phyloP scores from a whole-genome alignment of 1,140 invertebrate genomes.

The Archegozetes longisetosus region DNA sequence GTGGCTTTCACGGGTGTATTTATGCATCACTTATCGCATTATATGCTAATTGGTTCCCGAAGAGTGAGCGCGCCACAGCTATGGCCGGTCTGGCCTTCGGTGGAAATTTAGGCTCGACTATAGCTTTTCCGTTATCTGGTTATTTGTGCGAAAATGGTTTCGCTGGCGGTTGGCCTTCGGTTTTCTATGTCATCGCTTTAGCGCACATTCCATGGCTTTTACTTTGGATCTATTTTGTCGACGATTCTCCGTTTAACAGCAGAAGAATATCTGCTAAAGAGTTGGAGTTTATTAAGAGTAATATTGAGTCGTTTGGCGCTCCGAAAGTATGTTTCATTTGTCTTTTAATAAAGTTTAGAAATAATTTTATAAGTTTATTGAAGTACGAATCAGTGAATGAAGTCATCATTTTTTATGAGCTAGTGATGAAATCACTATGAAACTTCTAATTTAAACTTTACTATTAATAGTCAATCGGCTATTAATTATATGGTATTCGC shows the following conservation, averaged over 20 bases:
- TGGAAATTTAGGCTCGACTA: slow-evolving; percentile 33
- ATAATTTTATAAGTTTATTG: too few relatives aligned
- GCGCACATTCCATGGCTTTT: slow-evolving; percentile 23
- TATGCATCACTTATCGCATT: slow-evolving; percentile 28
- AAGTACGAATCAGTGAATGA: too few relatives aligned
- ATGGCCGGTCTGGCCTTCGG: slow-evolving; percentile 15
- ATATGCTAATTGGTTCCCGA: slow-evolving; percentile 24
- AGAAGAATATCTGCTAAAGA: slow-evolving; percentile 27
- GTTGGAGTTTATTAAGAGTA: too few relatives aligned
- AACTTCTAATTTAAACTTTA: too few relatives aligned
- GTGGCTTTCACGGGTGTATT: slow-evolving; percentile 23
- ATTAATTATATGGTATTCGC: too few relatives aligned
- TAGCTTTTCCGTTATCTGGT: slow-evolving; percentile 33
- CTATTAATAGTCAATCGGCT: too few relatives aligned
- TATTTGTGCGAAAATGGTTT: slow-evolving; percentile 25
- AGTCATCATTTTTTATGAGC: too few relatives aligned
- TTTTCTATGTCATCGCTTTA: slow-evolving; percentile 33
- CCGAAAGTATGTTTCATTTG: too few relatives aligned
- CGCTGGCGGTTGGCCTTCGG: slow-evolving; percentile 33
- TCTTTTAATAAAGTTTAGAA: too few relatives aligned
- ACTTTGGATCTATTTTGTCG: slow-evolving; percentile 32
- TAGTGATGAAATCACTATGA: too few relatives aligned
- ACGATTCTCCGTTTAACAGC: slow-evolving; percentile 34
- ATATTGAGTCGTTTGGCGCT: too few relatives aligned
- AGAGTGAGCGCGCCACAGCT: slow-evolving; percentile 22